Base-by-base conservation (phyloP, 2,888 invertebrate genomes). In the Epiblema foenella region DNA sequence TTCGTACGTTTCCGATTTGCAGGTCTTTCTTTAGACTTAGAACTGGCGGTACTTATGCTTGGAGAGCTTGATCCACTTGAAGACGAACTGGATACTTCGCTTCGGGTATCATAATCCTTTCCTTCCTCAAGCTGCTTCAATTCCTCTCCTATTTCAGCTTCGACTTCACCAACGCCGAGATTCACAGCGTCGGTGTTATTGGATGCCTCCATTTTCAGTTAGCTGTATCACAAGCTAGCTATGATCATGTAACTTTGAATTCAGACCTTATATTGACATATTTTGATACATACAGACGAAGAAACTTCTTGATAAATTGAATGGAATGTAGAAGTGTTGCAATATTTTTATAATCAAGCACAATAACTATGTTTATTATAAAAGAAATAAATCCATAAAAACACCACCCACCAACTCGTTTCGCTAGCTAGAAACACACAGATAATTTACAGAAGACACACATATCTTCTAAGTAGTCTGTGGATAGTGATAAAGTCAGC, bases 41-140 rank as follows among this genome's bases (percentile, higher is more conserved):
- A 85, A 80, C 97, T 97, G 42, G 96, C 96, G 29, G 97, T 96
- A 88, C 96, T 97, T 73, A 97, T 97, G 83, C 96, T 97, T 9
- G 96, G 96, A 75, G 95, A 95, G 81, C 95, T 95, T 1, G 96
- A 95, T 69, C 94, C 95, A 75, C 95, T 95, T 5, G 96, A 96
- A 77, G 96, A 95, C 58, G 96, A 96, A 75, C 97, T 97, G 64
- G 97, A 97, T 39, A 98, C 97, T 91, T 98, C 98, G 88, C 98
- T 98, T 12, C 97, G 94, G 2, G 97, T 97, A 86, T 98, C 98
- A 82, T 97, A 97, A 79, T 95, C 94, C 81, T 94, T 95, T 73
- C 95, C 95, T 81, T 97, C 96, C 77, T 96, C 96, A 75, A 96
- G 89, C 86, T 97, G 95, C 86, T 97, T 97, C 75, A 97, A 91